Conservation (phyloP, 2,888 invertebrate genomes). For the Drosophila melanocephala region DNA sequence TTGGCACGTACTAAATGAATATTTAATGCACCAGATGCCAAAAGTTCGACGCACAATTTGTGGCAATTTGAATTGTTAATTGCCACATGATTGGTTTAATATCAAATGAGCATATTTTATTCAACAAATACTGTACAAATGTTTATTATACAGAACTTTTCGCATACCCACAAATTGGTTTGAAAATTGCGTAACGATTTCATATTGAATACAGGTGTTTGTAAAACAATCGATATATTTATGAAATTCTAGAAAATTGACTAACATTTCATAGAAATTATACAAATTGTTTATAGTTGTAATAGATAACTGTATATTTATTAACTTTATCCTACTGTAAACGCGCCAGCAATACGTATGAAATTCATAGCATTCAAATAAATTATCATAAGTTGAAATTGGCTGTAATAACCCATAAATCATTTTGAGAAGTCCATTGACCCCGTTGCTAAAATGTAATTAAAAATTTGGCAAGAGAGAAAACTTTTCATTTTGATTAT, state of each 20-base stretch:
- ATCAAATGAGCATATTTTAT: slow-evolving; percentile 45
- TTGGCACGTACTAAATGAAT: slow-evolving; percentile 66
- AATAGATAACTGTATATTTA: neutral
- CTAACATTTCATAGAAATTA: neutral
- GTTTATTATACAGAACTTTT: neutral
- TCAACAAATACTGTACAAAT: slow-evolving; percentile 5
- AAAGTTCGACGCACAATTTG: slow-evolving; percentile 42
- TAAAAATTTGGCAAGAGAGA: neutral
- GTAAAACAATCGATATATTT: neutral
- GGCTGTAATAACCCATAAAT: neutral
- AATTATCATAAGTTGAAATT: neutral
- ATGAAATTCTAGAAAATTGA: neutral
- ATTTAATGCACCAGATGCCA: slow-evolving; percentile 46
- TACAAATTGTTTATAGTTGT: neutral
- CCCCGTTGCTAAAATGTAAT: neutral
- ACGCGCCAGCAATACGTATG: too few species aligned
- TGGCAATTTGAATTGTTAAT: slow-evolving; percentile 52
- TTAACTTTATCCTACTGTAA: neutral
- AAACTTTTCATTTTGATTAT: neutral
- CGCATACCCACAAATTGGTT: neutral
- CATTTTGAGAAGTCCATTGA: neutral
- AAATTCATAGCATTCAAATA: neutral
- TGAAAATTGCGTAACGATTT: neutral
- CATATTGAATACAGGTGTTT: neutral
- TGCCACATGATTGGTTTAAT: slow-evolving; percentile 46